Evolutionary conservation across 2,888 invertebrate genomes (phyloP).

Genomic region (Apamea crenata): DNA sequence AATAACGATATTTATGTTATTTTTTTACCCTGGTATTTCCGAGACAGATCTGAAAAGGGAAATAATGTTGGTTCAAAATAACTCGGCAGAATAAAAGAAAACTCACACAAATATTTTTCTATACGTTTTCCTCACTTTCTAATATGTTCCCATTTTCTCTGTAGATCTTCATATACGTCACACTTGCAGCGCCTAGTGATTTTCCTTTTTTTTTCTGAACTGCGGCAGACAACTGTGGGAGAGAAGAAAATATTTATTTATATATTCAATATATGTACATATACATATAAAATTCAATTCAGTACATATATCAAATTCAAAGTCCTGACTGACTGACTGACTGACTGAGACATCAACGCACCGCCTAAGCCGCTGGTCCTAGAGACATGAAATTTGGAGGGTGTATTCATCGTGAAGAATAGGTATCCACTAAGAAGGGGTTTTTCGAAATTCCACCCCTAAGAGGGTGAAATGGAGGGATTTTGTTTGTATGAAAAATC

Average conservation of each 20-base stretch:
- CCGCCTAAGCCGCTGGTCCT: too few relatives aligned
- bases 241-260: not conserved
- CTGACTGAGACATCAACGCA: too few relatives aligned
- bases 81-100: not conserved
- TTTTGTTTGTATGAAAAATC: too few relatives aligned
- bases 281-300: too few relatives aligned
- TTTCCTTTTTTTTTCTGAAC: not conserved
- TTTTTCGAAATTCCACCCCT: too few relatives aligned
- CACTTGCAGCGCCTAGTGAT: slow-evolving; percentile 27
- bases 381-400: too few relatives aligned
- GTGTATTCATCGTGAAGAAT: too few relatives aligned
- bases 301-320: too few relatives aligned
- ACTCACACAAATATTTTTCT: not conserved
- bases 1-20: not conserved
- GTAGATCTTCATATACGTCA: slow-evolving; percentile 38
- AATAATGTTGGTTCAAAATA: not conserved
- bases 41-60: slow-evolving; percentile 32
- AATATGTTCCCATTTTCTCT: slow-evolving; percentile 42
- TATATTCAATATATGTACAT: too few relatives aligned
- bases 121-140: slow-evolving; percentile 30
- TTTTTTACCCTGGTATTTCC: slow-evolving; percentile 30
- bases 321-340: too few relatives aligned
- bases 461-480: too few relatives aligned
- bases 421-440: too few relatives aligned
- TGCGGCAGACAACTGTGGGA: slow-evolving; percentile 34